Base-by-base conservation (phyloP, 2,113 vertebrate genomes). In the Alces alces region DNA sequence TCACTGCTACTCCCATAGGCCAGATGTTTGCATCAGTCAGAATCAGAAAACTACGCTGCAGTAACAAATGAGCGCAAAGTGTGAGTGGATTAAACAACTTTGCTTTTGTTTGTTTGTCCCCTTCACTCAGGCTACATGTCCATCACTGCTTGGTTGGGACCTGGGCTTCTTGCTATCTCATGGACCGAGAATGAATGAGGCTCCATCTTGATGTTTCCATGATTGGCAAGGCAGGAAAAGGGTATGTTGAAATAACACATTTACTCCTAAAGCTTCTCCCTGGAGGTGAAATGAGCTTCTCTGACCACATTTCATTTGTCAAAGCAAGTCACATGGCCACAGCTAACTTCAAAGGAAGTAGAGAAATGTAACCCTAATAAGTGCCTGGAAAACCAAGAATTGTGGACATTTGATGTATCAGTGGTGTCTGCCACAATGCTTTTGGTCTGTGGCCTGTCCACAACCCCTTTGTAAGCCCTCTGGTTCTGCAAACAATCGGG, bases 381-480 rank as follows among this genome's bases (percentile, higher is more conserved):
- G 15, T 27, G 16, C 73, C 76, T 73, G n/a, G 36, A 15, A 13
- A 17, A 36, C 30, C 15, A 45, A 43, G 80, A 54, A 15, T 0
- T 43, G 50, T 5, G 25, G 30, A 9, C 4, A 13, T 5, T 12
- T 54, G 61, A 11, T 70, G 2, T 10, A 15, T n/a, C 52, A 23
- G 50, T 0, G 0, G 3, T 4, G 6, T 27, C 6, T 10, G 15
- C 12, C 83, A 16, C 10, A 16, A 4, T 0, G 25, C 28, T n/a
- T 45, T 87, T 39, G 45, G 36, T 50, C 33, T 16, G 27, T 11
- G 54, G 73, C 47, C 55, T 14, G 10, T 55, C 54, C 73, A 91
- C 73, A 91, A 21, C 10, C 30, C 55, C 39, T 52, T 86, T 54
- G 10, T 21, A 52, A 55, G 39, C 17, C 28, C 25, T 85, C 73